Base-by-base conservation (phyloP, 2,888 invertebrate species). In the Cantharis nigra region DNA sequence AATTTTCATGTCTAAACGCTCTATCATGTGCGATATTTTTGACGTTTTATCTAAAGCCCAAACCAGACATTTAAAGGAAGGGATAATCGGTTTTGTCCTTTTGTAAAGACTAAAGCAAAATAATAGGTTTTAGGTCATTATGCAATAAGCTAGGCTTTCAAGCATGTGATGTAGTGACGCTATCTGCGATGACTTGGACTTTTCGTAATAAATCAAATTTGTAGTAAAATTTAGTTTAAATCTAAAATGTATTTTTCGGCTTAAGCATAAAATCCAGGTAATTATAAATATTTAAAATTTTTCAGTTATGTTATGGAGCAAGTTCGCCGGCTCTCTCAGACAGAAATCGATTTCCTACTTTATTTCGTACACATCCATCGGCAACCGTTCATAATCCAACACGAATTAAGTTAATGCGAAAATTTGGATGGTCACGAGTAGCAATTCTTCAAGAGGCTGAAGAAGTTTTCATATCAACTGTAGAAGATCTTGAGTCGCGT, bases 361-460 rank as follows among this genome's bases (percentile, higher is more conserved):
- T 99, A 82, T 99, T 99, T 90, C 94, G 99, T 75, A 99, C 99
- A 0, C 99, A 99, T 90, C 99, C 99, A 2, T 99, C 99, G 23
- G 99, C 99, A 18, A 99, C 98, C 0, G 98, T 99, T 74, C 99
- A 99, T 90, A 99, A 99, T 89, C 99, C 99, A 0, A 98, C 98
- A 13, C 91, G 99, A 84, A 97, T 99, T 82, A 97, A 96, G 87
- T 91, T 99, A 74, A 97, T 99, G 93, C 94, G 98, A 89, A 97
- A 97, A 88, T 99, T 98, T 88, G 96, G 96, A 64, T 99, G 99
- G 99, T 97, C 96, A 14, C 92, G 97, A 78, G 97, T 99, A 80
- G 98, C 99, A 76, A 99, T 99, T 85, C 90, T 99, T 80, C 98
- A 99, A 87, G 98, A 99, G 88, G 98, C 98, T 9, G 98, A 99